Conservation (phyloP, 1,140 invertebrate species). For the Dendroctonus valens region DNA sequence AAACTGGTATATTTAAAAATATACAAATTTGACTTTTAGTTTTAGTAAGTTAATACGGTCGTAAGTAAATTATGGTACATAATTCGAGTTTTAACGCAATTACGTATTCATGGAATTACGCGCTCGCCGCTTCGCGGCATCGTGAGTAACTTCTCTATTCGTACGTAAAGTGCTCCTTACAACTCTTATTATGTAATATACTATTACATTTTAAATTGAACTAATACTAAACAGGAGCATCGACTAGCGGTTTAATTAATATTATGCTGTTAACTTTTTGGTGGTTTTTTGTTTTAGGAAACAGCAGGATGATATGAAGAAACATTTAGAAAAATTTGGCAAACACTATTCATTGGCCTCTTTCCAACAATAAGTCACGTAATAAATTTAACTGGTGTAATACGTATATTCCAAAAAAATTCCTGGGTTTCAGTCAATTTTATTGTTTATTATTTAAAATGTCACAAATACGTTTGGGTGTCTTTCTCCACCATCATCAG, state of each 20-base stretch:
- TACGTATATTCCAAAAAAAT: too few species aligned
- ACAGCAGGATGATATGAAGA: conserved; percentile 79
- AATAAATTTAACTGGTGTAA: not conserved
- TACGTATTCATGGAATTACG: too few species aligned
- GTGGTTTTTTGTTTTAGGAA: conserved; percentile 60
- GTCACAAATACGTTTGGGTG: too few species aligned
- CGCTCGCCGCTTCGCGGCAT: too few species aligned
- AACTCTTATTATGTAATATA: not conserved
- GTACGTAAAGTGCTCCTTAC: not conserved
- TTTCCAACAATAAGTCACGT: conserved; percentile 22
- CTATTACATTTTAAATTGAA: not conserved
- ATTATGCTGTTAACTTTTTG: not conserved
- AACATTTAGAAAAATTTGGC: conserved; percentile 78
- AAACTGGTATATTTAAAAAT: too few species aligned
- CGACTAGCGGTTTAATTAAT: not conserved
- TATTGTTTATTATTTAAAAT: too few species aligned
- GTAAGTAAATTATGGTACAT: not conserved
- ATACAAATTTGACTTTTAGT: too few species aligned
- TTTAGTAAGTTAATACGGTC: too few species aligned
- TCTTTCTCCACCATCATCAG: too few species aligned
- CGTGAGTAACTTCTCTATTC: too few species aligned
- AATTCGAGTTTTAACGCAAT: conserved; percentile 14
- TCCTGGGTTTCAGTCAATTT: too few species aligned
- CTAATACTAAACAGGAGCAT: not conserved
- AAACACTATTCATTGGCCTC: conserved; percentile 75